Conservation (phyloP, 35 echinoderm and acorn worm species). For the Apostichopus japonicus region DNA sequence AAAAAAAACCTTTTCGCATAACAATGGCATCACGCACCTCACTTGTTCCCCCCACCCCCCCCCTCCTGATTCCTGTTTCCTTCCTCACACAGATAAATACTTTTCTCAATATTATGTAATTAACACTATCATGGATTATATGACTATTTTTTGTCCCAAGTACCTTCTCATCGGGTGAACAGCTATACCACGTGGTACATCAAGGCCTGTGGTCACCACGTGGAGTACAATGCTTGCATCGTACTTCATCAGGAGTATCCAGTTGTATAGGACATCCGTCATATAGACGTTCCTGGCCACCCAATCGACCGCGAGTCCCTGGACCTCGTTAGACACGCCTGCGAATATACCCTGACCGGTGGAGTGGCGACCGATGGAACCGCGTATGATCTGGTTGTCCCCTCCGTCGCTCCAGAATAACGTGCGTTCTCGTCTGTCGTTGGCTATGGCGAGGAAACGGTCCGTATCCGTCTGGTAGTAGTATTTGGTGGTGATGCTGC, state of each 20-base stretch:
- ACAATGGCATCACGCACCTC: too few species aligned
- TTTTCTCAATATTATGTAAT: too few species aligned
- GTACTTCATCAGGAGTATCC: slow-evolving; percentile 69
- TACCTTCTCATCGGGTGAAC: slow-evolving; percentile 69
- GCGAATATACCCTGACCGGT: background rate
- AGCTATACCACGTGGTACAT: slow-evolving; percentile 61
- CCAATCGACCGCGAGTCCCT: slow-evolving; percentile 80
- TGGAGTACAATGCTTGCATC: slow-evolving; percentile 44
- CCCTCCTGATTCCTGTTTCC: too few species aligned
- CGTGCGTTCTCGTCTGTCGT: slow-evolving; percentile 51
- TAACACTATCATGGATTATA: too few species aligned
- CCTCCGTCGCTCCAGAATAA: slow-evolving; percentile 70
- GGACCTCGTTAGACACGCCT: slow-evolving; percentile 56
- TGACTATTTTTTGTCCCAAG: background rate
- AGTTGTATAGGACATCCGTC: slow-evolving; percentile 82
- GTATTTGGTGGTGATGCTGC: slow-evolving; percentile 42
- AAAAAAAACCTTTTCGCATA: too few species aligned
- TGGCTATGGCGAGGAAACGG: slow-evolving; percentile 61
- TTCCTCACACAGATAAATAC: too few species aligned
- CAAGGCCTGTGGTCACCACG: slow-evolving; percentile 48
- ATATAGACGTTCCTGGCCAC: slow-evolving; percentile 73
- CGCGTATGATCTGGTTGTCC: slow-evolving; percentile 28
- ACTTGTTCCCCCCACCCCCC: too few species aligned
- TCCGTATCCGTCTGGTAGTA: slow-evolving; percentile 40
- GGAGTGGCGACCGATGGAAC: slow-evolving; percentile 17